phyloP scores from a whole-genome alignment of 2,113 vertebrate species.

The Hylia prasina region DNA sequence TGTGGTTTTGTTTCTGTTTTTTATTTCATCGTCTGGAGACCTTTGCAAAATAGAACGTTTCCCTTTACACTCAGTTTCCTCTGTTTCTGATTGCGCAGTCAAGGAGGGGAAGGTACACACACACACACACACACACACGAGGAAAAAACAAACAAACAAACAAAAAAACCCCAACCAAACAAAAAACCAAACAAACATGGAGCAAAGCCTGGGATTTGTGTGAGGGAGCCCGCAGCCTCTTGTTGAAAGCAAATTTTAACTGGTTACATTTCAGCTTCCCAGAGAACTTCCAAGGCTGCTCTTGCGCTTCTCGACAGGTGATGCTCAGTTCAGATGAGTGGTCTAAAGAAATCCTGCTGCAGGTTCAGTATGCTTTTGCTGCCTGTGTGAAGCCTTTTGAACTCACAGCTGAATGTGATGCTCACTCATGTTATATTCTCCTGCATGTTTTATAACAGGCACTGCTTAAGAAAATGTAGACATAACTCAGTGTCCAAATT shows the following conservation, averaged over 20 bases:
- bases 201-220: neutral
- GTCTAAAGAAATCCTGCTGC: neutral
- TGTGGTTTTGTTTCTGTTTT: neutral
- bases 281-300: neutral
- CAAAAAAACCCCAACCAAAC: too few species aligned
- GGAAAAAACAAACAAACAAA: neutral
- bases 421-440: neutral
- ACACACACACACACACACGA: neutral
- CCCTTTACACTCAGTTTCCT: neutral
- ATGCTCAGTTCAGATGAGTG: fast-evolving
- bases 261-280: neutral
- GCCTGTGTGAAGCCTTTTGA: neutral
- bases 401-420: neutral
- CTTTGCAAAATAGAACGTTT: neutral
- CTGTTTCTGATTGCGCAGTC: neutral
- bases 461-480: neutral
- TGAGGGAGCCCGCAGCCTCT: neutral
- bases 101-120: neutral
- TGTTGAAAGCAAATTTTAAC: neutral
- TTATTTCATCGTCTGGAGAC: neutral
- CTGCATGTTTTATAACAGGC: neutral
- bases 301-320: neutral
- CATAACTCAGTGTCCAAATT: neutral
- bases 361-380: neutral
- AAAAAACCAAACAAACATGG: neutral